Base-by-base conservation (phyloP, 2,797 vertebrate genomes). In the Parotocinclus haroldoi region DNA sequence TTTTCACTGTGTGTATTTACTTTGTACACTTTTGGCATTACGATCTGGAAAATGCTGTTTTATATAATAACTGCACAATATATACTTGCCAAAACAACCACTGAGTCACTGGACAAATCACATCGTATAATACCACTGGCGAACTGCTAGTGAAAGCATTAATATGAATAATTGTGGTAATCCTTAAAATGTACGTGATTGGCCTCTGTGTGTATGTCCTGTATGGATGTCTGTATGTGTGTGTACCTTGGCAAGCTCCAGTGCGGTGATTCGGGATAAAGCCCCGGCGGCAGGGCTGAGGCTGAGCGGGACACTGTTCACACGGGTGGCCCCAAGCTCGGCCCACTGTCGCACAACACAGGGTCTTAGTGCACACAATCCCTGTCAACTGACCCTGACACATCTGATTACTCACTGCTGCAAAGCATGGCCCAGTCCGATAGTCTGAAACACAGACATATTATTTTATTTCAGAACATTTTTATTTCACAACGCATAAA, bases 241-340 rank as follows among this genome's bases (percentile, higher is more conserved):
- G 16, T 19, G 7, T 50, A 98, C 96, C 96, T 94, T 98, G 96
- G 90, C 96, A 99, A 27, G 97, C 97, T 77, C 97, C 97, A 0
- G 94, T 96, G 69, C 95, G 94, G 74, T 98, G 93, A 84, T 98
- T 99, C 37, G 95, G 96, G 76, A 98, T 98, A 88, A 99, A 98
- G 67, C 97, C 96, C 7, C 97, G 84, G 17, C 97, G 91, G 80
- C 97, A 98, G 66, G 97, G 97, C 77, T 98, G 94, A 0, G 97
- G 97, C 80, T 98, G 97, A 55, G 95, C 95, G 0, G 96, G 97
- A 71, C 97, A 99, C 93, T 98, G 96, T 77, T 99, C 97, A 48
- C 97, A 99, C 18, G 97, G 97, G 81, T 99, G 97, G 79, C 97
- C 97, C 97, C 97, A 98, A 0, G 97, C 97, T 76, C 97, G 87